Evolutionary conservation across 2,888 invertebrate species (phyloP).

Genomic region (Conomelus anceps): DNA sequence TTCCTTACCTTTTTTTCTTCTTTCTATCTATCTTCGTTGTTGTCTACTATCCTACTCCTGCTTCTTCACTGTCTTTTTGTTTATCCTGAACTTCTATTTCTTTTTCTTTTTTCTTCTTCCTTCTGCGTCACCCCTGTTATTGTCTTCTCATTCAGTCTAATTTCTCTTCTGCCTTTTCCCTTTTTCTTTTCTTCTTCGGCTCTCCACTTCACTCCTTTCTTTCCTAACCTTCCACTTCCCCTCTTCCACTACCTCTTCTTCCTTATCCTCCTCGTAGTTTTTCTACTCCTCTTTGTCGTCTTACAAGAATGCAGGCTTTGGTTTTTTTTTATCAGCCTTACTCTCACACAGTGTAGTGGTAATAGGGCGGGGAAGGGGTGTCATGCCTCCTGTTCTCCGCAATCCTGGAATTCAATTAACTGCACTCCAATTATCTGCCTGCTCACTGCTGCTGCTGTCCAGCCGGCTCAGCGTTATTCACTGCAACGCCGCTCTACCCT

Average conservation of each 20-base stretch:
- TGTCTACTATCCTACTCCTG: background rate
- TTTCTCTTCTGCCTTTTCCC: background rate
- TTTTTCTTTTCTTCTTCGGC: background rate
- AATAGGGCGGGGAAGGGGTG: background rate
- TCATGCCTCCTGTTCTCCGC: background rate
- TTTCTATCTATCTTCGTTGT: background rate
- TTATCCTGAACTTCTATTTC: background rate
- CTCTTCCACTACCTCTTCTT: background rate
- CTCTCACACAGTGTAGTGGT: background rate
- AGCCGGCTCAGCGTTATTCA: background rate
- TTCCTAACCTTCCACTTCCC: background rate
- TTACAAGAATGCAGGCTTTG: background rate
- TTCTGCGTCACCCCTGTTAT: background rate
- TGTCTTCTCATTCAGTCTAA: background rate
- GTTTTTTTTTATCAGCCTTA: background rate
- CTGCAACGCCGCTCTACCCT: background rate
- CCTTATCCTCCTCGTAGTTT: background rate
- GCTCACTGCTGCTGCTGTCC: background rate
- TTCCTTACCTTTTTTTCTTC: background rate
- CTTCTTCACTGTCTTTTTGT: background rate
- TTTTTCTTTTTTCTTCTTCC: background rate
- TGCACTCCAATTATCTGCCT: background rate
- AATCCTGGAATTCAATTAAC: background rate
- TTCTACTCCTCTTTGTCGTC: background rate
- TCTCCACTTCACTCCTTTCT: background rate